Conservation (phyloP, 2,113 vertebrate genomes). For the Caracal caracal region DNA sequence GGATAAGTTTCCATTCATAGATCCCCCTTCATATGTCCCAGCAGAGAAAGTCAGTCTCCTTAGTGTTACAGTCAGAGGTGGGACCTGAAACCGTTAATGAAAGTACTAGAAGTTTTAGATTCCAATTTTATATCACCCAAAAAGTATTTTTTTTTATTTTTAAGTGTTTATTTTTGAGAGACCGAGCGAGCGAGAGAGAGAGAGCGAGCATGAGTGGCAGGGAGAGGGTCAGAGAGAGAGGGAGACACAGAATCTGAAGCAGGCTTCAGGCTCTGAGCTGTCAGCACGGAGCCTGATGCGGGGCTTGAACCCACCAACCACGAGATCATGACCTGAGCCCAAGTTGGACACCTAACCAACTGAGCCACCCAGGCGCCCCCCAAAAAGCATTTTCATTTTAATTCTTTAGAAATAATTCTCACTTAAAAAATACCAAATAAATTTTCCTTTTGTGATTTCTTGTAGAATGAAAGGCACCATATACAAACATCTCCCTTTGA, state of each 20-base stretch:
- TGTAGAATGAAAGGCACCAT: not conserved
- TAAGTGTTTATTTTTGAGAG: too few relatives aligned
- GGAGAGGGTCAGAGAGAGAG: too few relatives aligned
- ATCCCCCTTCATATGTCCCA: not conserved
- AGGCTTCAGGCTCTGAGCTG: too few relatives aligned
- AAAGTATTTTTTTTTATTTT: not conserved
- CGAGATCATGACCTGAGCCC: too few relatives aligned
- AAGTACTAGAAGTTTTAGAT: not conserved
- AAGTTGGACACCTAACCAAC: too few relatives aligned
- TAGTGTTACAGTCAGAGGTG: not conserved
- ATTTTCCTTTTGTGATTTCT: not conserved
- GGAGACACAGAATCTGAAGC: too few relatives aligned
- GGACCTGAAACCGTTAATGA: not conserved
- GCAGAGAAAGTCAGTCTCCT: not conserved
- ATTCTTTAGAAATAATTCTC: not conserved
- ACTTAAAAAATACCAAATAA: conserved; percentile 28
- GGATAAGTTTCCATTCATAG: not conserved
- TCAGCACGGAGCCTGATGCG: too few relatives aligned
- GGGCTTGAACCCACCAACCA: too few relatives aligned
- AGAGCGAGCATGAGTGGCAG: too few relatives aligned
- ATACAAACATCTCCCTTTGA: not conserved
- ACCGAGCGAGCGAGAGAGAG: too few relatives aligned
- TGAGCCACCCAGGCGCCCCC: too few relatives aligned
- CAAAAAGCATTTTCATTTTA: not conserved
- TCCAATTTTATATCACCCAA: not conserved